Percentiles rank a stretch among this genome's conserved stretches.
Conservation (phyloP, 2,113 vertebrate species). For the Perognathus longimembris region DNA sequence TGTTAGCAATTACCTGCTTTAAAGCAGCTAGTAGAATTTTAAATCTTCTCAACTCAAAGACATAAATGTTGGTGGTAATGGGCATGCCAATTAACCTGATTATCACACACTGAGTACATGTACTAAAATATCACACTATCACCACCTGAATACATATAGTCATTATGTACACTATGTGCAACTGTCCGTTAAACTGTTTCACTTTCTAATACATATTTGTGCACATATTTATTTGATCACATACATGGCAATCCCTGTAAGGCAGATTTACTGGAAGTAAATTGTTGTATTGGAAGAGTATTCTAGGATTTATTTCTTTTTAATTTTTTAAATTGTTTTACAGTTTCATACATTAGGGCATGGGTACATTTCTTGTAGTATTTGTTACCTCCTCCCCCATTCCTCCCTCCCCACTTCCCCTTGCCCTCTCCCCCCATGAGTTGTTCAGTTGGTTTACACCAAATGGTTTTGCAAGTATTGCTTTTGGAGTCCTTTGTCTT, state of each 20-base stretch:
- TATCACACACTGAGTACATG: neutral
- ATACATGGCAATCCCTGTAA: neutral
- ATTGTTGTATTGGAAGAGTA: neutral
- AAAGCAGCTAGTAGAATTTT: neutral
- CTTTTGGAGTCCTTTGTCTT: too few species aligned
- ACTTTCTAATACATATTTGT: neutral
- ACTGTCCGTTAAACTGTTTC: neutral
- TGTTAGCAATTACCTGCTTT: neutral
- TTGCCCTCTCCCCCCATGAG: too few species aligned
- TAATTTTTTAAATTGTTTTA: too few species aligned
- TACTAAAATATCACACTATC: neutral
- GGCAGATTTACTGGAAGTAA: neutral
- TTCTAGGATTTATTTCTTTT: conserved; percentile 24
- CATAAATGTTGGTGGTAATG: neutral
- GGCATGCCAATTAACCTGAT: neutral
- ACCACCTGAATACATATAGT: too few species aligned
- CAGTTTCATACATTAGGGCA: too few species aligned
- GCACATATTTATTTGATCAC: neutral
- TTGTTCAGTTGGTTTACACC: too few species aligned
- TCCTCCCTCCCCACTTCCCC: too few species aligned
- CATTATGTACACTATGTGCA: too few species aligned
- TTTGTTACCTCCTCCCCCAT: too few species aligned
- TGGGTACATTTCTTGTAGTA: too few species aligned
- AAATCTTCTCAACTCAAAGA: neutral
- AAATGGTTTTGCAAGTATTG: too few species aligned